Evolutionary conservation across 2,888 invertebrate genomes (phyloP).

Genomic region (Pimpla rufipes): DNA sequence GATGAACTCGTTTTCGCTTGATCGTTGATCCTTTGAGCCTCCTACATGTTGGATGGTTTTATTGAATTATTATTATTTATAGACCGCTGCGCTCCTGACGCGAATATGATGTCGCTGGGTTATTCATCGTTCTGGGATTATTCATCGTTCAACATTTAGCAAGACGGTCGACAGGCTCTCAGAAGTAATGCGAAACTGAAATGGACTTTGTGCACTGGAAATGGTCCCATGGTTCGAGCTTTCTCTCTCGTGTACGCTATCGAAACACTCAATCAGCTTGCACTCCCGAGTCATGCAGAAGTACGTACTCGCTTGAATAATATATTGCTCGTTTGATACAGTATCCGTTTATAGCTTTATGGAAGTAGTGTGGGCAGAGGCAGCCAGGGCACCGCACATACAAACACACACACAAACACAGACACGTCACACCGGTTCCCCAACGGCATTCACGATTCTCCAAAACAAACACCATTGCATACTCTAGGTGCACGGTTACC

Average conservation of each 20-base stretch:
- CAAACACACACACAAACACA: slow-evolving; percentile 11
- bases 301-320: slow-evolving; percentile 57
- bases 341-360: slow-evolving; percentile 29
- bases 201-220: slow-evolving; percentile 15
- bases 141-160: background rate
- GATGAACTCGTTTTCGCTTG: slow-evolving; percentile 7
- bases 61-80: background rate
- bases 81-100: background rate
- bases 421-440: slow-evolving; percentile 26
- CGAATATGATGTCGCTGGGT: background rate
- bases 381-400: slow-evolving; percentile 41
- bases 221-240: slow-evolving; percentile 33
- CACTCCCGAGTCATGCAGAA: slow-evolving; percentile 52
- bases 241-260: slow-evolving; percentile 56
- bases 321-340: slow-evolving; percentile 45
- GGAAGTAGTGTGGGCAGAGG: slow-evolving; percentile 45
- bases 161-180: slow-evolving; percentile 22
- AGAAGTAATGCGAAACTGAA: slow-evolving; percentile 19
- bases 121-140: background rate
- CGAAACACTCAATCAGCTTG: slow-evolving; percentile 65
- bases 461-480: slow-evolving; percentile 47
- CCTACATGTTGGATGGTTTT: background rate
- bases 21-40: slow-evolving; percentile 25
- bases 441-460: slow-evolving; percentile 49
- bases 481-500: slow-evolving; percentile 14